Base-by-base conservation (phyloP, 2,888 invertebrate genomes). In the Tenthredo distinguenda region DNA sequence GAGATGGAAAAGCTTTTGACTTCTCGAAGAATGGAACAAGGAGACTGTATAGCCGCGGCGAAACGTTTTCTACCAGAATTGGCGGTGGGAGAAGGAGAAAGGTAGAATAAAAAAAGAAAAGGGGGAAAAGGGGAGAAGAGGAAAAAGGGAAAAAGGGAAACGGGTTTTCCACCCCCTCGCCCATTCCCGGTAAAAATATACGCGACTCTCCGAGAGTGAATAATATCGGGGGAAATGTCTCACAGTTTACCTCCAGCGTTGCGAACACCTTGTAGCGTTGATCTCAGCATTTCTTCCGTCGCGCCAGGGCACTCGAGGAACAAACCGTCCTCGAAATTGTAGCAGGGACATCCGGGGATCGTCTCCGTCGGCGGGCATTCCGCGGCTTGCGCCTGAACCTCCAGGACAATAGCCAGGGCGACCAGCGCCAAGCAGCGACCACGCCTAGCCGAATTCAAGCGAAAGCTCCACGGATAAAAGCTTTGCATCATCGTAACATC, bases 231-330 rank as follows among this genome's bases (percentile, higher is more conserved):
- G 37, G 26, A 81, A 62, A 81, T 81, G 62, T 81, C 62, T 55
- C 40, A 58, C 40, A 58, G 58, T 88, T 90, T 89, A 93, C 93
- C 93, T 87, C 90, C 89, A 50, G 90, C 89, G 76, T 87, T 90
- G 71, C 92, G 88, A 71, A 97, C 96, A 92, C 96, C 96, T 90
- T 96, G 95, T 89, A 98, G 94, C 58, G 97, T 96, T 88, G 95
- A 95, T 92, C 96, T 96, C 87, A 98, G 95, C 74, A 97, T 96
- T 85, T 95, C 95, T 76, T 97, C 96, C 71, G 97, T 97, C 65
- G 97, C 97, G 85, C 97, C 97, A 43, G 98, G 97, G 93, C 98
- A 98, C 94, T 98, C 98, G 91, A 98, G 95, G 94, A 97, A 97
- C 87, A 98, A 95, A 86, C 97, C 98, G 94, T 98, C 98, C 94